A percentile compares a stretch with the other conserved stretches of the same genome.
Conservation (phyloP, 2,888 invertebrate genomes). For the Aspidapion aeneum region DNA sequence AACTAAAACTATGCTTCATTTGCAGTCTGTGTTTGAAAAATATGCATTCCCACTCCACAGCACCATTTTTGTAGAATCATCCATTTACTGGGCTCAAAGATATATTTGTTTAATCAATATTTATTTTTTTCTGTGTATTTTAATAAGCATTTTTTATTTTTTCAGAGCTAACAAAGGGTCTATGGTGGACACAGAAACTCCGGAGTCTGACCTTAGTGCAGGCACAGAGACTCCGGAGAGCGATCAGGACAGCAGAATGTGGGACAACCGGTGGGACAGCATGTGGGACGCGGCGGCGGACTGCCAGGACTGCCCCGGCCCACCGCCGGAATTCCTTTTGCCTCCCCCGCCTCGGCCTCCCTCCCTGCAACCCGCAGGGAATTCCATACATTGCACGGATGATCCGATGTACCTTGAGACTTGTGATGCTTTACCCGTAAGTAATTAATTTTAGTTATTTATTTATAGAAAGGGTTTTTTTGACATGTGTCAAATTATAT, state of each 20-base stretch:
- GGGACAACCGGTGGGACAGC: constrained; percentile 43
- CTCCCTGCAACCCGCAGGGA: constrained; percentile 60
- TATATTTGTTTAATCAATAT: no score
- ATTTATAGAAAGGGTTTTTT: no score
- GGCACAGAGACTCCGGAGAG: not conserved
- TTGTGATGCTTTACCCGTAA: constrained; percentile 75
- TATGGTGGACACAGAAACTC: constrained; percentile 36
- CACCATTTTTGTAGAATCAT: no score
- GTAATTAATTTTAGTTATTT: constrained; percentile 43
- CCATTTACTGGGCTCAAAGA: no score
- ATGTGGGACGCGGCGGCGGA: constrained; percentile 68
- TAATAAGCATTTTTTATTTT: constrained; percentile 14
- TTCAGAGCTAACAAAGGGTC: constrained; percentile 35
- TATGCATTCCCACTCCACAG: no score
- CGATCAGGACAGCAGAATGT: not conserved
- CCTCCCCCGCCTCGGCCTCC: constrained; percentile 74
- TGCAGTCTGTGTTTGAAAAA: no score
- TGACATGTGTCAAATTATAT: no score
- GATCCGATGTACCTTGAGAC: constrained; percentile 69
- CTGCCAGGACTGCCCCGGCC: constrained; percentile 74
- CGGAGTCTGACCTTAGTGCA: not conserved
- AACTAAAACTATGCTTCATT: no score
- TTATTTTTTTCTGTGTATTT: no score
- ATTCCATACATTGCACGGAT: constrained; percentile 67
- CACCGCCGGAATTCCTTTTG: constrained; percentile 70